phyloP scores from a whole-genome alignment of 1,140 invertebrate genomes.

The Drosophila malerkotliana region DNA sequence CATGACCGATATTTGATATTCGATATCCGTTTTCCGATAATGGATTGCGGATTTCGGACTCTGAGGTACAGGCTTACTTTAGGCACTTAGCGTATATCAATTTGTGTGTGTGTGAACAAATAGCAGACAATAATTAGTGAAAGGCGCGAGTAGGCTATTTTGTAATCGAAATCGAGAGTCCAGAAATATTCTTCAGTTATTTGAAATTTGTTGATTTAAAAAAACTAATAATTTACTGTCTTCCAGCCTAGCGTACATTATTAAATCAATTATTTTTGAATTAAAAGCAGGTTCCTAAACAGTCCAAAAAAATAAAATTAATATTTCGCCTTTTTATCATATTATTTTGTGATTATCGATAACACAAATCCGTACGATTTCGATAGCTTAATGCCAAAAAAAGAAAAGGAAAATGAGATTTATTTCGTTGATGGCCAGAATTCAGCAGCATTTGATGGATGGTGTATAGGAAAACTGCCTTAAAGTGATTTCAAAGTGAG shows the following conservation, averaged over 20 bases:
- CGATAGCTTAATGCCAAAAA: not conserved
- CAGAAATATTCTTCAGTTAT: not conserved
- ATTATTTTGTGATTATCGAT: not conserved
- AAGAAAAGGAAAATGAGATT: constrained; percentile 7
- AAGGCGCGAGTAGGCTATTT: constrained; percentile 39
- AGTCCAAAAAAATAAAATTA: not conserved
- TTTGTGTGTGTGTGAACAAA: constrained; percentile 74
- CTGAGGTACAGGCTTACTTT: constrained; percentile 39
- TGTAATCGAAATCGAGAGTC: constrained; percentile 23
- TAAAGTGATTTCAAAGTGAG: constrained; percentile 75
- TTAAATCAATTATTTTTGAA: not conserved
- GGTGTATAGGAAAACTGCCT: constrained; percentile 73
- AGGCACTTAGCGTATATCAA: constrained; percentile 52
- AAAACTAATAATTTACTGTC: constrained; percentile 29
- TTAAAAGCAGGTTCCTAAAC: constrained; percentile 13
- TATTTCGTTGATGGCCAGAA: constrained; percentile 33
- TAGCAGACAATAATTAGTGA: constrained; percentile 83
- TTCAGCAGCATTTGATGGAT: constrained; percentile 26
- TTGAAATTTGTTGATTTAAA: not conserved
- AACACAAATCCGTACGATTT: not conserved
- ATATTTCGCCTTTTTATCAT: not conserved
- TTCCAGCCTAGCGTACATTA: constrained; percentile 28
- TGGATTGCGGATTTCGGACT: not conserved
- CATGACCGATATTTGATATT: constrained; percentile 19
- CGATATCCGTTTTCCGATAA: not conserved